Percentiles rank a stretch among this genome's conserved stretches.
Conservation (phyloP, 2,797 vertebrate genomes). For the Periparus ater region DNA sequence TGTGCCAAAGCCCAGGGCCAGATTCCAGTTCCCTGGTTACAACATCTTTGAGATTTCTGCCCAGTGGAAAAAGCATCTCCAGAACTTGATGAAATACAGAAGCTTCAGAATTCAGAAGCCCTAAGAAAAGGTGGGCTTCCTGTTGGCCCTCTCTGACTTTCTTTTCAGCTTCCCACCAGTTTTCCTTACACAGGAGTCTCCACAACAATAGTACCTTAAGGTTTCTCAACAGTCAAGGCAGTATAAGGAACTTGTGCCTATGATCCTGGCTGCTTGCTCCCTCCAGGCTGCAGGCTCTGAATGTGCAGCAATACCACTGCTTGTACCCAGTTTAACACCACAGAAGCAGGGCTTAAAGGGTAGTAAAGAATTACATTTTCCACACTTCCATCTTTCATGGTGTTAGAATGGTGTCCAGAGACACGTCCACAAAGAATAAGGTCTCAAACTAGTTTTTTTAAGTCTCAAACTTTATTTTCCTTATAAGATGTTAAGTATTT, state of each 20-base stretch:
- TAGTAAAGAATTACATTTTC: background rate
- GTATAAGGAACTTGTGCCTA: fast-evolving
- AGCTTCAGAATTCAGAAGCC: background rate
- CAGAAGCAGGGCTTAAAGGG: background rate
- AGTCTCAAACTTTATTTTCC: background rate
- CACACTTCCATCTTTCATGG: background rate
- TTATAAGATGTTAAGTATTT: background rate
- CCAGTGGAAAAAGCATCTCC: background rate
- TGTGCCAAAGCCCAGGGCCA: background rate
- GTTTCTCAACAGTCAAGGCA: background rate
- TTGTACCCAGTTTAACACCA: background rate
- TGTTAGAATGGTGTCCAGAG: background rate
- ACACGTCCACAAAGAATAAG: background rate
- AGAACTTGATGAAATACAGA: background rate
- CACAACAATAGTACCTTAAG: background rate
- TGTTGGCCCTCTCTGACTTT: background rate
- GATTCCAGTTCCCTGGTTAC: background rate
- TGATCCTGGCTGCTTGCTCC: background rate
- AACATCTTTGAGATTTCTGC: background rate
- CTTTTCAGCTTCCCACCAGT: background rate
- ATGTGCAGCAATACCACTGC: background rate
- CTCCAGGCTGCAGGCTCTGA: background rate
- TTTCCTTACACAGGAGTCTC: background rate
- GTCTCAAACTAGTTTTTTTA: background rate
- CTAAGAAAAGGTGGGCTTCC: background rate